Evolutionary conservation across 2,113 vertebrate genomes (phyloP), one percentile per base, ranked within the genome.

Genomic region (Alosa alosa): DNA sequence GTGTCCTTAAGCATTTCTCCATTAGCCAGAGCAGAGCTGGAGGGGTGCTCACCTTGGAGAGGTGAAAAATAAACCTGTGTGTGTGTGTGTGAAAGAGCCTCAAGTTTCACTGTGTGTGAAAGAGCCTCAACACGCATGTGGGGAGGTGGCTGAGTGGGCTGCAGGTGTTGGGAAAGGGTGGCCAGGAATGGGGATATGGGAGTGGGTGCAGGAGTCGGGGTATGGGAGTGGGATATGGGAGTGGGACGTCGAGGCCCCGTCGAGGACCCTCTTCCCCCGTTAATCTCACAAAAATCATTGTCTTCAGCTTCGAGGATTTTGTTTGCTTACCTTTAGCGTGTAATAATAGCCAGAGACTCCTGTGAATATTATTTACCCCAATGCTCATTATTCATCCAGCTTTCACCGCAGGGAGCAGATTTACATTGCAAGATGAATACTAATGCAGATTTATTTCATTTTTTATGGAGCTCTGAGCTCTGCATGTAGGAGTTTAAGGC

Each of bases 311-410:
- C 57, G 85, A 91, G 89, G 86, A 83, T 85, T 88, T 88, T 91
- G 89, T 91, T 92, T 90, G 88, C 91, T 89, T 88, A 88, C 87
- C 82, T 88, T 86, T 84, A 86, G 81, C 75, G 82, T 81, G 60
- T 86, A 90, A 87, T 87, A 87, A 90, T 85, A 88, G 83, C 83
- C 72, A 1, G 72, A 81, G 82, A 85, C 85, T 88, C 83, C 81
- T 20, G 86, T 86, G 88, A 87, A 87, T 89, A 75, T 86, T 90
- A 90, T 89, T 90, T 88, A 87, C 89, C 86, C 83, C 83, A 85
- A 89, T 89, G 86, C 86, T 92, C 85, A 90, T 92, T 91, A 91
- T 88, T 91, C 88, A 90, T 87, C 82, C 82, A 39, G 60, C 49
- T 75, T 83, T 83, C 86, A 85, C 88, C 83, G 84, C 60, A 81